Conservation (phyloP, 2,797 vertebrate genomes). For the Pelodytes ibericus region DNA sequence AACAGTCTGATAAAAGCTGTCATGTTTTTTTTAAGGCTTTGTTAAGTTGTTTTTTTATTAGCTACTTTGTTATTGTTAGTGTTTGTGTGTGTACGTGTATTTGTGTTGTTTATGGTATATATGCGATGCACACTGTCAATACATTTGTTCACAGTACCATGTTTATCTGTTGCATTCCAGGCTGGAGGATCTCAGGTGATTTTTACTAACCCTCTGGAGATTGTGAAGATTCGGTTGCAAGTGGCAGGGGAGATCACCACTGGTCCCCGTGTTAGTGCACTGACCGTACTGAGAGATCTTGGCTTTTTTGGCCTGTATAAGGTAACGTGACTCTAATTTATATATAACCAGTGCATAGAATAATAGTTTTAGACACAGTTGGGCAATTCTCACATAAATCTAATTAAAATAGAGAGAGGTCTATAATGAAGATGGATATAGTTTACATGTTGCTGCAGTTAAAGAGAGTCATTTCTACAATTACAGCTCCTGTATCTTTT, state of each 20-base stretch:
- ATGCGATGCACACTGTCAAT: too few species aligned
- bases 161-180: conserved; percentile 66
- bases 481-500: too few species aligned
- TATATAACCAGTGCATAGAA: too few species aligned
- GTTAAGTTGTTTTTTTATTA: neutral
- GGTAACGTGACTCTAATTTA: conserved; percentile 65
- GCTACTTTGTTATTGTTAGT: neutral
- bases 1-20: too few species aligned
- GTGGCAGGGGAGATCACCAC: conserved; percentile 90
- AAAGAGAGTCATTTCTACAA: too few species aligned
- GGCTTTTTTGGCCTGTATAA: conserved; percentile 89
- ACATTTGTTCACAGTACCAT: neutral
- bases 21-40: neutral
- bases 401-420: too few species aligned
- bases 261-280: conserved; percentile 83
- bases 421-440: too few species aligned
- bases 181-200: conserved; percentile 89
- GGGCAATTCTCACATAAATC: too few species aligned
- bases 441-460: too few species aligned
- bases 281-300: conserved; percentile 81
- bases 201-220: conserved; percentile 91
- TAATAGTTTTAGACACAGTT: too few species aligned
- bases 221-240: conserved; percentile 89
- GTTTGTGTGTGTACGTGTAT: too few species aligned
- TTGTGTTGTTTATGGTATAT: too few species aligned